Percentiles rank a stretch among this genome's conserved stretches.
These are phyloP conservation scores for Tychaedon coryphoeus DNA, from an alignment of 2,113 vertebrate species.

Conservation along the genomic window DNA sequence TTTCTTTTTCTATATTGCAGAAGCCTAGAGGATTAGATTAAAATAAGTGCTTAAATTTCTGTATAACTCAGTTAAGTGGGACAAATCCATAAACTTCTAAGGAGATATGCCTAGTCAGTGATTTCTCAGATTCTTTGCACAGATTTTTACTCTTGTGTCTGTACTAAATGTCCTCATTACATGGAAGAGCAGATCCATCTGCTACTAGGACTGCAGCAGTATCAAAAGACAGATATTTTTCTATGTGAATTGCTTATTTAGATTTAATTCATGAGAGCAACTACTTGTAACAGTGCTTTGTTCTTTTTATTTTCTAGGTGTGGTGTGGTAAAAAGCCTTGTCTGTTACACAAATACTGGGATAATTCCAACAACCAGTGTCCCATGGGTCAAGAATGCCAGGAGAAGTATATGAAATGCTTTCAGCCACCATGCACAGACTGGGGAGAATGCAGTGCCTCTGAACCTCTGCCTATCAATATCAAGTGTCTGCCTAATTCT, in stretches of 20 bases:
- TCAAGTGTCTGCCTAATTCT: conserved; percentile 84
- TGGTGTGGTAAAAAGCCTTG: conserved; percentile 88
- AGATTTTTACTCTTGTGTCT: neutral
- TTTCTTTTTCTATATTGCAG: neutral
- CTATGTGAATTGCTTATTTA: neutral
- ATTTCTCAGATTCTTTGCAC: neutral
- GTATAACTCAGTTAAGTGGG: neutral
- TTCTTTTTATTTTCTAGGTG: conserved; percentile 74
- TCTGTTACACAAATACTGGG: conserved; percentile 68
- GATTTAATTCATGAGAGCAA: neutral
- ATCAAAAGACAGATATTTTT: neutral
- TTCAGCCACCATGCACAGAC: conserved; percentile 82
- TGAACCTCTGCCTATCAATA: conserved; percentile 71
- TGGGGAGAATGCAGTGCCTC: conserved; percentile 88
- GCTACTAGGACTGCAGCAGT: neutral
- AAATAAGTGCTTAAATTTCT: neutral
- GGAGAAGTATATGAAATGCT: conserved; percentile 82
- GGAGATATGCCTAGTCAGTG: neutral
- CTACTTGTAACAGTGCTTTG: neutral
- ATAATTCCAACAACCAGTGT: conserved; percentile 68
- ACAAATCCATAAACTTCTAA: neutral
- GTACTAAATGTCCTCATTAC: neutral
- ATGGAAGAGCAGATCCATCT: neutral
- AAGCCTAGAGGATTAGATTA: neutral
- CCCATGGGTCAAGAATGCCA: conserved; percentile 81